phyloP scores from a whole-genome alignment of 2,888 invertebrate genomes.

The Mesopsocus fuscifrons region DNA sequence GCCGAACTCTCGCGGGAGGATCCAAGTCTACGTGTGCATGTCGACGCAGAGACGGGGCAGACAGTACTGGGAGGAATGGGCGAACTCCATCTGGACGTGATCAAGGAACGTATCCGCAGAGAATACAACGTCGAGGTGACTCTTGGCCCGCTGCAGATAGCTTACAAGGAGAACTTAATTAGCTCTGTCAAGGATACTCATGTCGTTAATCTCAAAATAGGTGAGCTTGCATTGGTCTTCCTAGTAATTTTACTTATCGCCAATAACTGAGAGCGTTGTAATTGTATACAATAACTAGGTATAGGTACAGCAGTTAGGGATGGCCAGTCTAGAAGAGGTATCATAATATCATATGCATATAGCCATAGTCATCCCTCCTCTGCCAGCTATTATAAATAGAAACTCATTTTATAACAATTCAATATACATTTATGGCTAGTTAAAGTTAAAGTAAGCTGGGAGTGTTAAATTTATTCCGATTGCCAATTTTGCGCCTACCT shows the following conservation, averaged over 20 bases:
- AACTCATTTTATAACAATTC: too few species aligned
- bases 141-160: constrained; percentile 78
- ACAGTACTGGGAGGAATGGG: constrained; percentile 85
- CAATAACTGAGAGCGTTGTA: too few species aligned
- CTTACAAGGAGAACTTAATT: constrained; percentile 62
- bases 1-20: constrained; percentile 70
- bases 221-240: constrained; percentile 24
- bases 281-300: too few species aligned
- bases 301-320: too few species aligned
- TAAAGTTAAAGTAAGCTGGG: too few species aligned
- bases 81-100: constrained; percentile 87
- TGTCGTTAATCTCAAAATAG: constrained; percentile 41
- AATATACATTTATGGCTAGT: too few species aligned
- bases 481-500: too few species aligned
- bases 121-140: constrained; percentile 87
- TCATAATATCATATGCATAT: too few species aligned
- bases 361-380: too few species aligned
- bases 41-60: constrained; percentile 68
- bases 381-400: too few species aligned
- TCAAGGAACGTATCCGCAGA: constrained; percentile 66
- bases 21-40: constrained; percentile 62
- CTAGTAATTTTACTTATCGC: constrained; percentile 11
- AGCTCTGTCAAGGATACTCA: constrained; percentile 28
- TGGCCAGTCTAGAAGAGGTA: too few species aligned
- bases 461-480: too few species aligned